Base-by-base conservation (phyloP, 2,797 vertebrate species). In the Acanthurus tractus region DNA sequence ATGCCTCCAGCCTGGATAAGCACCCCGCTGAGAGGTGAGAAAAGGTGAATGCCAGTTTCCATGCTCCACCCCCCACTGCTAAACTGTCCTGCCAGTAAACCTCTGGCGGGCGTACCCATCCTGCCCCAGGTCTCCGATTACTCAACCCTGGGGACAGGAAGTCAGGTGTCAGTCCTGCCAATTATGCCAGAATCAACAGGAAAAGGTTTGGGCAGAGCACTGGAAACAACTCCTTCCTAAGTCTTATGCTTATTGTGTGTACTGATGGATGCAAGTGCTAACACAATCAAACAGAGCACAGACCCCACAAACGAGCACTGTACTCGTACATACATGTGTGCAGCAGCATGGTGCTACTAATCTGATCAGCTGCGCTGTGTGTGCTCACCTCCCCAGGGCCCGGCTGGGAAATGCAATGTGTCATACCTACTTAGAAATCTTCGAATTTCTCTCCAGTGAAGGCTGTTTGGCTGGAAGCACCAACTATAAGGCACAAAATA, bases 331-430 rank as follows among this genome's bases (percentile, higher is more conserved):
- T 71, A 42, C 40, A 63, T 50, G 45, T 70, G 50, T 53, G 14
- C 50, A 81, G 54, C 79, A 90, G 88, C 84, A 61, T 86, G 89
- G 62, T 80, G 74, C 69, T 69, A 4, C 81, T 90, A 83, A 91
- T 90, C 88, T 63, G 64, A 78, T 86, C 76, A 87, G 78, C 80
- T 44, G 74, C 69, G 85, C 40, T 79, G 20, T 85, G 70, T 70
- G 59, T 74, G 56, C 49, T 73, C 76, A 64, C 61, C 86, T 66
- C 79, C 63, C 69, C 18, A 10, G 63, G 66, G 68, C 66, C 74
- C 77, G 75, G 57, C 80, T 55, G 69, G 85, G 58, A 87, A 86
- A 78, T n/a, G 29, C 67, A 72, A 18, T 75, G 81, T 50, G 13
- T 89, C 88, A 86, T 48, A 34, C 66, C 57, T 78, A 79, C 50